A percentile compares a stretch with the other conserved stretches of the same genome.
Conservation (phyloP, 2,797 vertebrate genomes). For the Muscicapa comitata region DNA sequence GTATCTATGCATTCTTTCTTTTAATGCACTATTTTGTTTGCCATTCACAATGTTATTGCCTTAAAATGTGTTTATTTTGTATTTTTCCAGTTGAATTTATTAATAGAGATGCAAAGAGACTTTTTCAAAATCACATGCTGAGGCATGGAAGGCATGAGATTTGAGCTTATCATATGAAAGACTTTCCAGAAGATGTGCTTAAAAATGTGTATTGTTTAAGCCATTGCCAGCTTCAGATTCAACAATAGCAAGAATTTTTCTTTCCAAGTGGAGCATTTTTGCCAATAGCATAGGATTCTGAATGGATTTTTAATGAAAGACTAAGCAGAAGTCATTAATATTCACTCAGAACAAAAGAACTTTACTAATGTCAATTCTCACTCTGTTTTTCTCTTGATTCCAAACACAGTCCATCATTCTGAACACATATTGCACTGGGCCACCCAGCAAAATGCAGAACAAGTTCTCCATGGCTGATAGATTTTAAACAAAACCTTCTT, state of each 20-base stretch:
- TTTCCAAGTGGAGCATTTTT: background rate
- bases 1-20: background rate
- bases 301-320: constrained; percentile 11
- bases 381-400: background rate
- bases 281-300: background rate
- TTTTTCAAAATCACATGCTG: background rate
- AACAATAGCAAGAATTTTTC: background rate
- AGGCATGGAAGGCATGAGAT: background rate
- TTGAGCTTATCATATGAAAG: background rate
- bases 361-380: background rate
- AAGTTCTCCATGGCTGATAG: background rate
- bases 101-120: background rate
- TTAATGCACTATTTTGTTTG: background rate
- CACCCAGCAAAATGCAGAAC: background rate
- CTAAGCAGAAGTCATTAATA: background rate
- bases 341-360: background rate
- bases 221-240: background rate
- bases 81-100: background rate
- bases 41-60: background rate
- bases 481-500: background rate
- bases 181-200: background rate
- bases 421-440: background rate
- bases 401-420: background rate
- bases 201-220: background rate
- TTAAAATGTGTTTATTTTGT: background rate